These are phyloP conservation scores for Microcaecilia unicolor DNA, from an alignment of 2,797 vertebrate species.

Conservation along the genomic window DNA sequence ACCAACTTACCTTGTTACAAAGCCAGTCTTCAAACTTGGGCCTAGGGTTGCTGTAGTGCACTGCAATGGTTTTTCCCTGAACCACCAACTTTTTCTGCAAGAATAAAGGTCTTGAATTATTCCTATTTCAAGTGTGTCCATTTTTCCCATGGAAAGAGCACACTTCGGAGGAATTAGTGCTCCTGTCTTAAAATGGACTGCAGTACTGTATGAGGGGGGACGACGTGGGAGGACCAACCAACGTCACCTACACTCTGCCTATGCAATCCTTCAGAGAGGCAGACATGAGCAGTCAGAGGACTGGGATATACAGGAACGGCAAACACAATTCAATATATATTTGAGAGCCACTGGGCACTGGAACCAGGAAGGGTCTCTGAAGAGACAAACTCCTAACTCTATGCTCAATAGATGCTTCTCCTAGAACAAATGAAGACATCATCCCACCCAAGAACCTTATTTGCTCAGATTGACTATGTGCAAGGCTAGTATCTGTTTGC, in stretches of 20 bases:
- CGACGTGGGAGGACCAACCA: slow-evolving; percentile 67
- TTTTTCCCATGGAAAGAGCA: slow-evolving; percentile 86
- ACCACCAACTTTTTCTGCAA: slow-evolving; percentile 95
- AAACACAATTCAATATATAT: slow-evolving; percentile 60
- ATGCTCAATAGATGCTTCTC: slow-evolving; percentile 45
- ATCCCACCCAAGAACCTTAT: too few relatives aligned
- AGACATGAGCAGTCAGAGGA: slow-evolving; percentile 61
- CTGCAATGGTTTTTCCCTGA: slow-evolving; percentile 90
- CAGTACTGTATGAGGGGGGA: slow-evolving; percentile 59
- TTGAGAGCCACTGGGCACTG: slow-evolving; percentile 64
- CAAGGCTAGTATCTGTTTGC: too few relatives aligned
- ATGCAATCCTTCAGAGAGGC: slow-evolving; percentile 68
- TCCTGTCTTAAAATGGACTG: slow-evolving; percentile 71
- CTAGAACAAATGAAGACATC: too few relatives aligned
- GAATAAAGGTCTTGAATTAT: slow-evolving; percentile 66
- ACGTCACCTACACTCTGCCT: slow-evolving; percentile 72
- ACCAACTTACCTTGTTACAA: slow-evolving; percentile 95
- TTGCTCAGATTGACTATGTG: too few relatives aligned
- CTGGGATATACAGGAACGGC: slow-evolving; percentile 61
- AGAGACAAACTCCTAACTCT: slow-evolving; percentile 50
- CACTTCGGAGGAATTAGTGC: slow-evolving; percentile 79
- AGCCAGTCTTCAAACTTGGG: slow-evolving; percentile 99
- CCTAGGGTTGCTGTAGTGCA: slow-evolving; percentile 96
- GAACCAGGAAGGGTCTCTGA: slow-evolving; percentile 59
- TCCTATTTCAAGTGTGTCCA: slow-evolving; percentile 54